These are phyloP conservation scores for Aplodontia rufa DNA, from an alignment of 2,113 vertebrate species.

Conservation along the genomic window DNA sequence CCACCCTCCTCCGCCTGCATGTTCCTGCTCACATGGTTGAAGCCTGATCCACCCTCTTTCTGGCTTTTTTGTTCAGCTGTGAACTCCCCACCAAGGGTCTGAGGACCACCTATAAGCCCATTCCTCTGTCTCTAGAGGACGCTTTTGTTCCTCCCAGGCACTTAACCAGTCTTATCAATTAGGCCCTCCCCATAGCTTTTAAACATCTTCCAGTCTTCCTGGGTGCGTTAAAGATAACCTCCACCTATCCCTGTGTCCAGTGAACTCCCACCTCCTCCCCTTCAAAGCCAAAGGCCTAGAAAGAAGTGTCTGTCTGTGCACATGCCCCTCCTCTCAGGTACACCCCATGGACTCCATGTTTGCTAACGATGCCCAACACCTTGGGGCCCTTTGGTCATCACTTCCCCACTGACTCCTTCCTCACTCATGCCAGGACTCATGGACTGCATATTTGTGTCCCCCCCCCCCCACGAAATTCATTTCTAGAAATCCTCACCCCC, in stretches of 20 bases:
- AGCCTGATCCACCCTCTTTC: too few relatives aligned
- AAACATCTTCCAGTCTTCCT: not conserved
- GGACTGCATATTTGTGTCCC: not conserved
- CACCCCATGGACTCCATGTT: too few relatives aligned
- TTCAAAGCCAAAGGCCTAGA: not conserved
- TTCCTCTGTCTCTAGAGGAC: not conserved
- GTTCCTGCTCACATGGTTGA: too few relatives aligned
- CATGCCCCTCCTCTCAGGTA: not conserved
- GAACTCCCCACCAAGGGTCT: not conserved
- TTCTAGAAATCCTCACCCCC: not conserved
- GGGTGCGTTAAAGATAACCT: not conserved
- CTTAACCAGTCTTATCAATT: not conserved
- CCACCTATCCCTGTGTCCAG: not conserved
- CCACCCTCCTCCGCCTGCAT: rapidly evolving
- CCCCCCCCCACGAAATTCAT: too few relatives aligned
- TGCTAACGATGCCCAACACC: not conserved
- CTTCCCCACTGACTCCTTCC: not conserved
- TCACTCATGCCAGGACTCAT: not conserved
- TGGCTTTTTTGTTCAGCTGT: not conserved
- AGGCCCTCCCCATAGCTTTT: not conserved
- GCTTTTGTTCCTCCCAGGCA: too few relatives aligned
- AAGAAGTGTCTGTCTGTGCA: not conserved
- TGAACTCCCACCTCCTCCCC: not conserved
- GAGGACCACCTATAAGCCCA: not conserved
- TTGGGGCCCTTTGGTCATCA: too few relatives aligned